Evolutionary conservation across 2,797 vertebrate species (phyloP), one percentile per base, ranked within the genome.

Genomic region (Bryconaethiops microstoma): DNA sequence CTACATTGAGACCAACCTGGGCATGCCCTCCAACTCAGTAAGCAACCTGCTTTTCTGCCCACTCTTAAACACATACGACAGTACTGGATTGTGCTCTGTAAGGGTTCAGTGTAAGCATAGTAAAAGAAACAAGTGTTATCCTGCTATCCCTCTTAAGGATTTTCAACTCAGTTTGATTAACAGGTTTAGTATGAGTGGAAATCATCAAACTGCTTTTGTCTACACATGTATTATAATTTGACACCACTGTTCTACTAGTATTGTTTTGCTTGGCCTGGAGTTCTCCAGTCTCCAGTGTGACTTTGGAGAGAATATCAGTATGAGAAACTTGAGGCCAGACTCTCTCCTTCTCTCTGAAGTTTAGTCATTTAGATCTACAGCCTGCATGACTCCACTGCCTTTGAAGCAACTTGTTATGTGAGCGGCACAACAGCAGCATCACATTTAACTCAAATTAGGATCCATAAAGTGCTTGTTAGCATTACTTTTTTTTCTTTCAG

Each of bases 1-100:
- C 0, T 99, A 99, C 88, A 97, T 97, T 1, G 98, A 99, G 89
- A 96, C 96, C 7, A 97, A 94, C 86, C 92, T 98, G 83, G 96
- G 97, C 23, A 90, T 96, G 87, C 94, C 95, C 1, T 96, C 97
- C 23, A 97, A 94, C 91, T 99, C 97, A 88, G 97, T 99, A 92
- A 97, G 97, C 85, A 52, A 10, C 55, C 23, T 35, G 2, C 6
- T 42, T 55, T 79, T 35, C 19, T 70, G 2, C 29, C 16, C 2
- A 57, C 19, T 57, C 19, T 19, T 4, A 65, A 63, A 40, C 63
- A 40, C 29, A 40, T 9, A 16, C 25, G 5, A 29, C 60, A 29
- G 6, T 17, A 14, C 17, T 8, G 9, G 19, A 4, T 10, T 60
- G 14, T 45, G 2, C 10, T 45, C 42, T 45, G 42, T 45, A 2